A percentile compares a stretch with the other conserved stretches of the same genome.
Conservation (phyloP, 2,113 vertebrate species). For the Pterocles burchelli region DNA sequence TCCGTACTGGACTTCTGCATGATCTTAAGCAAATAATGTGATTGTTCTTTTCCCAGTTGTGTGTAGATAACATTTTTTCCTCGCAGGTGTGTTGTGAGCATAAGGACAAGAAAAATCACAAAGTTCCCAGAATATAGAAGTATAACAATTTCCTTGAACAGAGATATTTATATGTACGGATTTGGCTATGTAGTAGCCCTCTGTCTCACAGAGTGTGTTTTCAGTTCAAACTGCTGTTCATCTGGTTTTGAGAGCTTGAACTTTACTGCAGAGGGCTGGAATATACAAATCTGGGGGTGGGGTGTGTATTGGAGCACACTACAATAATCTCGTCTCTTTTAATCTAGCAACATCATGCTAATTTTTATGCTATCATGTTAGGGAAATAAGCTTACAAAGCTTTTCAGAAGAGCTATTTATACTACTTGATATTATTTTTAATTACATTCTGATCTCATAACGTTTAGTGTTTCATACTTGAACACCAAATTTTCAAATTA, state of each 20-base stretch:
- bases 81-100: neutral
- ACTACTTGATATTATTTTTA: neutral
- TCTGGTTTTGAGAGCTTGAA: neutral
- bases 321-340: neutral
- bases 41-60: neutral
- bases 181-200: neutral
- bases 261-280: neutral
- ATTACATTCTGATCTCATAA: neutral
- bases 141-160: neutral
- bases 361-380: neutral
- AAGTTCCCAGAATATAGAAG: neutral
- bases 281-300: neutral
- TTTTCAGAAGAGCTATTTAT: constrained; percentile 6
- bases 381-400: neutral
- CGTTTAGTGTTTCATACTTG: neutral
- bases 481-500: neutral
- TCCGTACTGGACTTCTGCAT: neutral
- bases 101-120: neutral
- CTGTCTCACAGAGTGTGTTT: neutral
- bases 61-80: neutral
- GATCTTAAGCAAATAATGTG: neutral
- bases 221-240: neutral
- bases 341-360: neutral
- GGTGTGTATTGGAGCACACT: neutral
- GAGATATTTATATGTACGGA: neutral